These are phyloP conservation scores for Phoxinus phoxinus DNA, from an alignment of 2,113 vertebrate species.

Conservation along the genomic window DNA sequence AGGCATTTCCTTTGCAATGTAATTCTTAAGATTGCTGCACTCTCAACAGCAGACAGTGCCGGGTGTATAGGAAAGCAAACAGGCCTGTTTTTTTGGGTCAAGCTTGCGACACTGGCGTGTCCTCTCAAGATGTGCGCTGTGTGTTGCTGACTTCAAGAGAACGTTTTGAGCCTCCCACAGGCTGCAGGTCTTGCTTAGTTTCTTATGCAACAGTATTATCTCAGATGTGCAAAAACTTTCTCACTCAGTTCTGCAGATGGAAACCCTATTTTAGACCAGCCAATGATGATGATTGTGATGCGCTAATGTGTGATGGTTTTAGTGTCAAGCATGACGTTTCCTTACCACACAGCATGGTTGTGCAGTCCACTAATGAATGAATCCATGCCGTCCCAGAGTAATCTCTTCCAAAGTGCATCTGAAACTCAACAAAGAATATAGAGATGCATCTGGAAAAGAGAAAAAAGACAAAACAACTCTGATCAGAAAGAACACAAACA, in stretches of 20 bases:
- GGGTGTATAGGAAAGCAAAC: constrained; percentile 36
- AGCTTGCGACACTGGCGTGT: constrained; percentile 42
- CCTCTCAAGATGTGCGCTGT: constrained; percentile 53
- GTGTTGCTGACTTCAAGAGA: constrained; percentile 43
- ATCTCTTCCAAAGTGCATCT: constrained; percentile 88
- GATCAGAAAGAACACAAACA: constrained; percentile 13
- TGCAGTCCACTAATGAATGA: constrained; percentile 93
- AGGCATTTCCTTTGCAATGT: constrained; percentile 2
- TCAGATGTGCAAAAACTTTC: background rate
- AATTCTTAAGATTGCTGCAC: constrained; percentile 16
- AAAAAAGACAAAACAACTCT: background rate
- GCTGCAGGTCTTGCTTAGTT: constrained; percentile 7
- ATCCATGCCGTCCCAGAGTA: constrained; percentile 94
- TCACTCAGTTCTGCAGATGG: background rate
- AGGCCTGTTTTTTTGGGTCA: constrained; percentile 40
- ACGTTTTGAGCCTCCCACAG: constrained; percentile 39
- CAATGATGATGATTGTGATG: background rate
- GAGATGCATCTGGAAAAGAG: constrained; percentile 86
- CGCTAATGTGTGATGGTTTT: background rate
- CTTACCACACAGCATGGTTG: constrained; percentile 95
- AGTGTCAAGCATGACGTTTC: background rate
- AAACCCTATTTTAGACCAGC: background rate
- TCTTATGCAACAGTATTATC: constrained; percentile 32
- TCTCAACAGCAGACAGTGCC: constrained; percentile 36
- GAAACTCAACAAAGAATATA: constrained; percentile 96